A percentile compares a stretch with the other conserved stretches of the same genome.
These are phyloP conservation scores for Benitochromis conjunctus DNA, from an alignment of 2,113 vertebrate species.

Conservation along the genomic window DNA sequence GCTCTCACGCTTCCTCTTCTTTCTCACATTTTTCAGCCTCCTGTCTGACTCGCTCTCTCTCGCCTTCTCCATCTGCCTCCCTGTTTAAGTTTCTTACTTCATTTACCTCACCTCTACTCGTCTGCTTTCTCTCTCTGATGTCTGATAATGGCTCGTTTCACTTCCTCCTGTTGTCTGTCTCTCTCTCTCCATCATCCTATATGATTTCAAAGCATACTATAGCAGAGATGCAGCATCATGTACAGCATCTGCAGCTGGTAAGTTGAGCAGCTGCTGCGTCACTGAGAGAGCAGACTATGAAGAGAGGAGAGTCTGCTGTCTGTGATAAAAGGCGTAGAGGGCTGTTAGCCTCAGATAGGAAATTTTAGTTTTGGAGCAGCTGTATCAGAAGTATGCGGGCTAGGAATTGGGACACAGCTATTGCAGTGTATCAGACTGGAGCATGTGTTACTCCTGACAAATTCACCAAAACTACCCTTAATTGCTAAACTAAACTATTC, in stretches of 20 bases:
- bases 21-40: not conserved
- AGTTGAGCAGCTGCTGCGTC: not conserved
- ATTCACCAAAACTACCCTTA: not conserved
- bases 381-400: too few species aligned
- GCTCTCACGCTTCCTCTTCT: not conserved
- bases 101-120: not conserved
- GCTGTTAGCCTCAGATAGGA: not conserved
- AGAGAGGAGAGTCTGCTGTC: not conserved
- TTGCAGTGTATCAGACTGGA: not conserved
- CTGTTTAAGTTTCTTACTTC: not conserved
- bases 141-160: not conserved
- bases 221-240: constrained; percentile 19
- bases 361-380: not conserved
- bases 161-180: not conserved
- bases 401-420: too few species aligned
- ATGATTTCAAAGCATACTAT: constrained; percentile 8
- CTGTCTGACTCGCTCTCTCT: not conserved
- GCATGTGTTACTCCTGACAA: not conserved
- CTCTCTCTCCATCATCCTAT: not conserved
- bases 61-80: not conserved
- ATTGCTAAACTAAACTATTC: not conserved
- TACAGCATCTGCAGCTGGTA: not conserved
- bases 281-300: not conserved
- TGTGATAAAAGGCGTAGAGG: not conserved
- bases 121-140: not conserved